Base-by-base conservation (phyloP, 2,888 invertebrate species). In the Formica aserva region DNA sequence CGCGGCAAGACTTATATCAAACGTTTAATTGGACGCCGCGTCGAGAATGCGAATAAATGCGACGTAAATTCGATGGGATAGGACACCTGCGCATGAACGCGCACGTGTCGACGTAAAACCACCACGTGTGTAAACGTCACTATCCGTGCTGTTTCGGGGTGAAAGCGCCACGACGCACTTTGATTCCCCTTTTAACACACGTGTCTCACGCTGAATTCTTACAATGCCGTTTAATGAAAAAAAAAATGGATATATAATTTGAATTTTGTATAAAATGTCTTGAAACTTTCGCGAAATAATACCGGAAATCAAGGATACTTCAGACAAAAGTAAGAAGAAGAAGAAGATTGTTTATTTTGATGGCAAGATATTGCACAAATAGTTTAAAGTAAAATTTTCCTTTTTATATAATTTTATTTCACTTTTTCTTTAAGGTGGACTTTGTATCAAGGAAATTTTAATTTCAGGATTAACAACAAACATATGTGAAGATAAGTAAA, bases 11-110 rank as follows among this genome's bases (percentile, higher is more conserved):
- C 18, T 82, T 86, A 87, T 88, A 91, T 91, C 88, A 88, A 88
- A 88, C 77, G 83, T 88, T 91, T 90, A 92, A 92, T 91, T 91
- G 90, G 88, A 60, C 81, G 87, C 83, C 82, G 81, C 88, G 77
- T 86, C 84, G 65, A 82, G 85, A 88, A 86, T 84, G 85, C 85
- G 72, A 87, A 89, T 86, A 85, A 69, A 69, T n/a, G 52, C n/a
- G 60, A 65, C 83, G 86, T 90, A 88, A 91, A 91, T 91, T 88
- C 85, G 87, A 90, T 83, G 83, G 82, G 87, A 88, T 29, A 41
- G 15, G 13, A 74, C 87, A 86, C 72, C 60, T 67, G 63, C 52
- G 18, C 32, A 29, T 35, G 55, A 60, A 57, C 32, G 74, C 26
- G 74, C 26, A 48, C 60, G 35, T 35, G 22, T 65, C 60, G 45